Evolutionary conservation across 2,113 vertebrate genomes (phyloP).

Genomic region (Anolis carolinensis): DNA sequence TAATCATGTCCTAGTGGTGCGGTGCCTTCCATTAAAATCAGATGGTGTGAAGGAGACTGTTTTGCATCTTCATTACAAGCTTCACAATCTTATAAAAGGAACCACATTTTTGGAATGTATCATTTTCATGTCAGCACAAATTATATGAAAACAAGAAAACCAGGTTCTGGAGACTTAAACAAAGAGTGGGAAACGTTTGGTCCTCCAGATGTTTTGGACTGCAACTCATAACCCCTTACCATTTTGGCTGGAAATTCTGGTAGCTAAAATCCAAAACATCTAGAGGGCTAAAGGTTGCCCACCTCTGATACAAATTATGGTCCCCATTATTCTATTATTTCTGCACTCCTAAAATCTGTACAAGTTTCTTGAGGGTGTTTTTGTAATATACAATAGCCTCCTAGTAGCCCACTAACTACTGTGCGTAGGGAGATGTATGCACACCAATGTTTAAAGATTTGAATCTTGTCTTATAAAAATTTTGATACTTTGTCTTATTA

Average conservation of each 20-base stretch:
- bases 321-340: rapidly evolving
- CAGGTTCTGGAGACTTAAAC: neutral
- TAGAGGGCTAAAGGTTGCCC: neutral
- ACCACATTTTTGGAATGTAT: neutral
- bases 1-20: neutral
- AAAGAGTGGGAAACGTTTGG: neutral
- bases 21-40: neutral
- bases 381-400: too few relatives aligned
- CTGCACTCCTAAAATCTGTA: neutral
- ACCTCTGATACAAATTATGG: neutral
- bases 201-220: neutral
- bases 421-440: neutral
- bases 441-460: neutral
- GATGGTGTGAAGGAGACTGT: neutral
- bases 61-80: neutral
- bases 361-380: neutral
- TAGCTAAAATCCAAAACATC: neutral
- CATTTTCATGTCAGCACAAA: neutral
- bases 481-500: neutral
- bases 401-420: neutral
- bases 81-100: constrained; percentile 2
- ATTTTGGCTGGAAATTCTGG: neutral
- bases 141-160: neutral
- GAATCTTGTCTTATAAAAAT: neutral
- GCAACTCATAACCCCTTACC: neutral